Base-by-base conservation (phyloP, 2,888 invertebrate species). In the Macrophya annulata region DNA sequence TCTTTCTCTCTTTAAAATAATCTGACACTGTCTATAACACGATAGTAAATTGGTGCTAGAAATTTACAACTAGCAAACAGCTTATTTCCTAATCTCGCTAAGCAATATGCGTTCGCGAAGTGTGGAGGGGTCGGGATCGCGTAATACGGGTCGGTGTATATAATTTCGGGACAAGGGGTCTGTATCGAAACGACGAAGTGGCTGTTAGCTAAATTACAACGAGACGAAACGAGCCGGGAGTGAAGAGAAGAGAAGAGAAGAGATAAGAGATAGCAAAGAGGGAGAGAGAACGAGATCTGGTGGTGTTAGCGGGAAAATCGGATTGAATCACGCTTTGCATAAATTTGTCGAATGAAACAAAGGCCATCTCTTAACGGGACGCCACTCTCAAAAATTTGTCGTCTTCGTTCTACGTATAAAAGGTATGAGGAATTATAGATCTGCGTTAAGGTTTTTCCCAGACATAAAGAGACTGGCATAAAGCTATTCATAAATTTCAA, bases 291-390 rank as follows among this genome's bases (percentile, higher is more conserved):
- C 85, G 85, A 76, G 84, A 72, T 77, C 86, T 85, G 45, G n/a
- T n/a, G 43, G 77, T 45, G 74, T 48, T 40, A 17, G 82, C 51
- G 55, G 85, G 83, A 82, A 85, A 85, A 71, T 82, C 81, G 79
- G 72, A 71, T 82, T 51, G 71, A 85, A 82, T 85, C 79, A 51
- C 79, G 55, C 71, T 85, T 85, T 82, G 72, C 79, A 85, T 85
- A 85, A 85, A 85, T 85, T 85, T 85, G 72, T 82, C 82, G 81
- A 59, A 55, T 68, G 82, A 81, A 68, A 85, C 76, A 85, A 77
- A 79, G 68, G 65, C 76, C 31, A 62, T 3, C 81, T 81, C 81
- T 59, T 51, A 62, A 15, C 59, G 62, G 21, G 43, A 15, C 21
- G 59, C 43, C 43, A 68, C 25, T 79, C 15, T 68, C 37, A 6